Evolutionary conservation across 2,113 vertebrate species (phyloP).

Genomic region (Alaudala cheleensis): DNA sequence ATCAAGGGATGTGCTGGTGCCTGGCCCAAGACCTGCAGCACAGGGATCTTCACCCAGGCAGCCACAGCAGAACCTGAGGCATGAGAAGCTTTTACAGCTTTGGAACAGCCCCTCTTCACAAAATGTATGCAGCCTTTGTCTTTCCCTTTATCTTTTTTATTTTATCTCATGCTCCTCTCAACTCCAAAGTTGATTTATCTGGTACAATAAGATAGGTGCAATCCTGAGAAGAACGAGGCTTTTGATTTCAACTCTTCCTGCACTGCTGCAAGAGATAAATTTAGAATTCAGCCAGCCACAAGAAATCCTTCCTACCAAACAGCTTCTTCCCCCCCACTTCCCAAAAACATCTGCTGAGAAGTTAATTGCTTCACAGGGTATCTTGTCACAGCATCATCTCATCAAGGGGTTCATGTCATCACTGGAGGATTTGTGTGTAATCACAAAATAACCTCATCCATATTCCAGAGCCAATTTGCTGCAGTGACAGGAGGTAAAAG

Average conservation of each 20-base stretch:
- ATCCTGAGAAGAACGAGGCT: neutral
- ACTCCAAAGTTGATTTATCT: neutral
- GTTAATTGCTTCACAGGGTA: neutral
- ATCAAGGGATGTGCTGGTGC: neutral
- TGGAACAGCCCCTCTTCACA: neutral
- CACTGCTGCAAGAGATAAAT: neutral
- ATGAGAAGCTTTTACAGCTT: neutral
- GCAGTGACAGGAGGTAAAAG: neutral
- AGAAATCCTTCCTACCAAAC: neutral
- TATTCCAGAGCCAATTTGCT: neutral
- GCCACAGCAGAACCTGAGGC: neutral
- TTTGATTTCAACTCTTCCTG: neutral
- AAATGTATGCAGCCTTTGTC: neutral
- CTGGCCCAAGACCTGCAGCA: neutral
- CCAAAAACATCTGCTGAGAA: neutral
- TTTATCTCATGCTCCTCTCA: neutral
- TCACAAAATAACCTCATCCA: neutral
- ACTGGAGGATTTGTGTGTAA: neutral
- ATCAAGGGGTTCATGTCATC: neutral
- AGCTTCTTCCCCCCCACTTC: neutral
- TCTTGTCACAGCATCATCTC: neutral
- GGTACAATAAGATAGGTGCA: neutral
- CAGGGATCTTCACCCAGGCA: accelerated
- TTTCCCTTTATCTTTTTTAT: neutral
- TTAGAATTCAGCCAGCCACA: neutral